These are phyloP conservation scores for Hippoglossus stenolepis DNA, from an alignment of 2,113 vertebrate genomes.

Conservation along the genomic window DNA sequence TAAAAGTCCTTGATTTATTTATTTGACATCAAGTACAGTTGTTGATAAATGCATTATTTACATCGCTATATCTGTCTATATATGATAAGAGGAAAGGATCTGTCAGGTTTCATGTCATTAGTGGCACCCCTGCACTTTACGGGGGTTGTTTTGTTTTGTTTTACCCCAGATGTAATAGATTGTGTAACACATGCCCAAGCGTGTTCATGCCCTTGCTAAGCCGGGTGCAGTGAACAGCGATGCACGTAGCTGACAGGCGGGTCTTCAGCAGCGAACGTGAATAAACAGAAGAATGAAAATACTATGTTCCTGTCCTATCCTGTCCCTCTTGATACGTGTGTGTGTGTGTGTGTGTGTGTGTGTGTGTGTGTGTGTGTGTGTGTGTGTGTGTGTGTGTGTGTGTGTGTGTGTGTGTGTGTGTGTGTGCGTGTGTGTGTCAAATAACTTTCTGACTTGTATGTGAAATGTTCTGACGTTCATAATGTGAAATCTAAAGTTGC, in stretches of 20 bases:
- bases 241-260: conserved; percentile 20
- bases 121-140: not conserved
- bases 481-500: no score
- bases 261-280: conserved; percentile 2
- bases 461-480: no score
- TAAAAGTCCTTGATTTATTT: not conserved
- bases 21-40: no score
- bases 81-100: not conserved
- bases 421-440: no score
- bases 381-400: no score
- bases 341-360: not conserved
- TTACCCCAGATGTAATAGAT: conserved; percentile 24
- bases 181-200: conserved; percentile 33
- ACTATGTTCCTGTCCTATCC: conserved; percentile 64
- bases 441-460: no score
- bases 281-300: conserved; percentile 52
- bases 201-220: conserved; percentile 38
- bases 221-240: conserved; percentile 15
- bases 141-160: not conserved
- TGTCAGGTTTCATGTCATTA: not conserved
- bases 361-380: not conserved
- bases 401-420: no score
- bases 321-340: conserved; percentile 19
- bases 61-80: not conserved
- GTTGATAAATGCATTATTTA: no score